Base-by-base conservation (phyloP, 2,888 invertebrate species). In the Drosophila helvetica region DNA sequence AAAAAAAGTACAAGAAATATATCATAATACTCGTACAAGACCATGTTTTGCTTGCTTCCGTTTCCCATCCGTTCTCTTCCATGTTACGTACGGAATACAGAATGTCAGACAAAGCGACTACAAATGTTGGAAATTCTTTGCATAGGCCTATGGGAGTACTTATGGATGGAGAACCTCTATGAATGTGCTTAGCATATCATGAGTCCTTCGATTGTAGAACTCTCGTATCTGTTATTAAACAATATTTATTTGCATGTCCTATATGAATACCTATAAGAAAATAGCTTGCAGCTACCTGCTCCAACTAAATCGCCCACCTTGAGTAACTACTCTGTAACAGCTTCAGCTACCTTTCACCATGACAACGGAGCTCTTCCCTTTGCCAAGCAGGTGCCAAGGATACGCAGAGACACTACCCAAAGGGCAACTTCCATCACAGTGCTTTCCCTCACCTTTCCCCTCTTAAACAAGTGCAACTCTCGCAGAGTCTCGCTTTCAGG, bases 81-180 rank as follows among this genome's bases (percentile, higher is more conserved):
- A 42, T 48, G 30, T 50, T 50, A 48, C 52, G 45, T 52, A 53
- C 56, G 8, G n/a, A 71, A 71, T 64, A 61, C 38, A 38, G 38
- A 38, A 52, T 74, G 71, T 69, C 55, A 65, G 62, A 72, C 63
- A 59, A 66, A 66, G 58, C 62, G 58, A 78, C 55, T 75, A 74
- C 74, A 67, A 68, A 70, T 74, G 74, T 77, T 60, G 50, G 27
- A 46, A 52, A 53, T 55, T 63, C 60, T 53, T 45, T 54, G 57
- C 65, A 73, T 48, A 30, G 47, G 7, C 38, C 27, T 60, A 33
- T 33, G 33, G 33, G 33, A 38, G 15, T 38, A 15, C 45, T 18
- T 27, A 15, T 18, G 25, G 55, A 25, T 30, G 18, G 45, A 9
- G 18, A 30, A 43, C 9, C 18, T 56, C 18, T 7, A 38, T 38